phyloP scores from a whole-genome alignment of 2,888 invertebrate genomes.

The Syritta pipiens region DNA sequence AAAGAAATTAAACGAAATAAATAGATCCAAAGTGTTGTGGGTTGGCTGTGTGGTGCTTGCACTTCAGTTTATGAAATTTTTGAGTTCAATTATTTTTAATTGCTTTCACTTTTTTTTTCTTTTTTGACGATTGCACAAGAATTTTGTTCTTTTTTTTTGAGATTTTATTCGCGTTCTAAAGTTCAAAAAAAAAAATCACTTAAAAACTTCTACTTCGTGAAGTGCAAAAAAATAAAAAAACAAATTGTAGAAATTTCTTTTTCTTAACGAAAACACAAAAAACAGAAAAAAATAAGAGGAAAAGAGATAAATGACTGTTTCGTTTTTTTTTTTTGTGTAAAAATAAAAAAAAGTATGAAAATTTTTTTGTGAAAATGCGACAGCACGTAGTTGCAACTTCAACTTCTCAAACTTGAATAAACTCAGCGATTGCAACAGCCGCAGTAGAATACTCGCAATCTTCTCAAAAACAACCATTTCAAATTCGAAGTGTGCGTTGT shows the following conservation, averaged over 20 bases:
- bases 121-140: not conserved
- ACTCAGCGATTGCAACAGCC: slow-evolving; percentile 63
- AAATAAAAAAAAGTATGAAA: not conserved
- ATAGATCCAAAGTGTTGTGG: slow-evolving; percentile 24
- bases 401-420: slow-evolving; percentile 70
- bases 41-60: slow-evolving; percentile 60
- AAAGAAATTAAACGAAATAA: slow-evolving; percentile 22
- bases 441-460: slow-evolving; percentile 66
- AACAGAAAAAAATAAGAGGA: slow-evolving; percentile 1
- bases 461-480: slow-evolving; percentile 43
- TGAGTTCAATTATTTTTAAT: slow-evolving; percentile 19
- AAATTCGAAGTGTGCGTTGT: slow-evolving; percentile 53
- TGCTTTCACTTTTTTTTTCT: slow-evolving; percentile 40
- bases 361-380: slow-evolving; percentile 45
- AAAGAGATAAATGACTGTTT: slow-evolving; percentile 2
- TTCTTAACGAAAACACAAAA: not conserved
- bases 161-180: too few species aligned
- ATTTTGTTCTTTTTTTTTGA: not conserved
- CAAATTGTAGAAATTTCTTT: not conserved
- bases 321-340: slow-evolving; percentile 11
- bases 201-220: slow-evolving; percentile 8
- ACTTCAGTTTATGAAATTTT: slow-evolving; percentile 52
- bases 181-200: not conserved
- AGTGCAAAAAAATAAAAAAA: slow-evolving; percentile 1
- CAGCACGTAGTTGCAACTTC: slow-evolving; percentile 67